Percentiles rank a stretch among this genome's conserved stretches.
phyloP scores from a whole-genome alignment of 1,140 invertebrate species.

The Rhopalosiphum maidis region DNA sequence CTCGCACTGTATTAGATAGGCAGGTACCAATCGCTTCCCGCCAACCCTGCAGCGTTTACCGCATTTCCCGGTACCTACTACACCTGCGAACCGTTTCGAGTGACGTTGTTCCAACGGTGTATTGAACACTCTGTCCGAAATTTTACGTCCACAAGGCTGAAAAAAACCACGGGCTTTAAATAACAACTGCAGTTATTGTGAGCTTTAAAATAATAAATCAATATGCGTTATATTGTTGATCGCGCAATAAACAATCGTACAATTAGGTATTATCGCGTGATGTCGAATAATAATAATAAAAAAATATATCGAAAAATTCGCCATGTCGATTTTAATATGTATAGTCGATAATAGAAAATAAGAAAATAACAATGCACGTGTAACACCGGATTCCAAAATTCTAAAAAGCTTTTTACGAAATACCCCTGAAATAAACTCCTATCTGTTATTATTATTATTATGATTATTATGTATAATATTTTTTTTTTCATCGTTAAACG shows the following conservation, averaged over 20 bases:
- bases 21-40: not conserved
- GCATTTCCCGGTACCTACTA: not conserved
- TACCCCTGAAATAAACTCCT: not conserved
- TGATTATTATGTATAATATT: not conserved
- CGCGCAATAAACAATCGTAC: not conserved
- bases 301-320: not conserved
- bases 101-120: too few relatives aligned
- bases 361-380: not conserved
- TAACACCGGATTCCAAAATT: not conserved
- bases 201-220: not conserved
- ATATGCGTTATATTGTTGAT: not conserved
- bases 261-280: not conserved
- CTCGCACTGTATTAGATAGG: too few relatives aligned
- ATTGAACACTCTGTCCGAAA: not conserved
- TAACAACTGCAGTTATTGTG: not conserved
- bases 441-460: not conserved
- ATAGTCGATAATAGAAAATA: not conserved
- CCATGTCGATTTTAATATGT: not conserved
- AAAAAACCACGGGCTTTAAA: not conserved
- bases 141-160: not conserved
- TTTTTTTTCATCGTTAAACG: slow-evolving; percentile 15
- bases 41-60: too few relatives aligned
- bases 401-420: not conserved
- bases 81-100: not conserved
- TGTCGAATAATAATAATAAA: not conserved